Evolutionary conservation across 2,888 invertebrate genomes (phyloP), one percentile per base, ranked within the genome.

Genomic region (Teleiodes luculella): DNA sequence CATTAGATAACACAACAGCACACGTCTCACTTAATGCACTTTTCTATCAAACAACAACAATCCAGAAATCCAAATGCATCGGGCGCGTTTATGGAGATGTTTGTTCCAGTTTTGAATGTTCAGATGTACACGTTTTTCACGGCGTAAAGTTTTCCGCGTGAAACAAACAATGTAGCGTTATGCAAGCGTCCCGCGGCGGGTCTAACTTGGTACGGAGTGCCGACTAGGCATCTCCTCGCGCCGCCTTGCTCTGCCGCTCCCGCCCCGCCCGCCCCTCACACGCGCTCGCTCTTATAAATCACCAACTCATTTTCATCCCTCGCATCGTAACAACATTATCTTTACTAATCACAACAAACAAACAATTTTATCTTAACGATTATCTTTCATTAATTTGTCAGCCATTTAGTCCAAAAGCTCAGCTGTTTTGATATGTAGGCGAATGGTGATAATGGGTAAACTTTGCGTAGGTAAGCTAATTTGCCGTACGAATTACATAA

Each of bases 101-200:
- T 45, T 45, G 14, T 28, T 45, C 13, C 45, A 24, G 28, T 45
- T 43, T 43, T 24, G n/a, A n/a, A 41, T 41, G 18, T 13, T 13
- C 16, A 16, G 18, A 16, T 16, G 10, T 3, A 13, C 33, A n/a
- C 33, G 33, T 33, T 28, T 36, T 49, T 37, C 37, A 16, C 35
- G 45, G n/a, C 57, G 54, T 50, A 48, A 54, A 54, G 37, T 72
- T 72, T 68, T 66, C 71, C 57, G 63, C 59, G 65, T 52, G 58
- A 61, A 52, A 57, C 59, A n/a, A n/a, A n/a, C n/a, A n/a, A n/a
- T n/a, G 57, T 6, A 11, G 14, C 54, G 46, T 59, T 64, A 69
- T 68, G 68, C 73, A 78, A 70, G 83, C 86, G 86, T 80, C 83
- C 73, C 79, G 74, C 78, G 70, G 62, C 78, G 72, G 65, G 66